Conservation (phyloP, 2,113 vertebrate genomes). For the Gopherus flavomarginatus region DNA sequence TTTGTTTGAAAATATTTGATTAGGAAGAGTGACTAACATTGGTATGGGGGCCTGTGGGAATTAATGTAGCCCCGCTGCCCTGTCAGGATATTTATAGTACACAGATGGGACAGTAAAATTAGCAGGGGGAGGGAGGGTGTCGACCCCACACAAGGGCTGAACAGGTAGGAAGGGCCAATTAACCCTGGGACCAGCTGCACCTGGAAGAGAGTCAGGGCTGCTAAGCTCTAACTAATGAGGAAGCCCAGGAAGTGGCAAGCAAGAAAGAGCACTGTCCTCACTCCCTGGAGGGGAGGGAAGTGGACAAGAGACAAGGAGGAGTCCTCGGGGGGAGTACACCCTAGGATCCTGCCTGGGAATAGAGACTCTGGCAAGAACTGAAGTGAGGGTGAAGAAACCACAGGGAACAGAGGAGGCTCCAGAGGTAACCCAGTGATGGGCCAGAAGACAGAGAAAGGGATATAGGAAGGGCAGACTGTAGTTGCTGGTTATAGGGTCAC, state of each 20-base stretch:
- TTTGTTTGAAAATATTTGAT: conserved; percentile 66
- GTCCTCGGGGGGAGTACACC: not conserved
- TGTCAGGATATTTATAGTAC: not conserved
- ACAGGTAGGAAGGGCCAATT: not conserved
- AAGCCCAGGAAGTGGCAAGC: not conserved
- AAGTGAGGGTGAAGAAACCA: too few relatives aligned
- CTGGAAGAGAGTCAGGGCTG: not conserved
- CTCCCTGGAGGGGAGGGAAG: not conserved
- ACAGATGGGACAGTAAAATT: not conserved
- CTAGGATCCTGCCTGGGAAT: not conserved
- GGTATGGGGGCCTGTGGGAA: conserved; percentile 4
- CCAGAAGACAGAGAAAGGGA: too few relatives aligned
- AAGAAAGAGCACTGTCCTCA: not conserved
- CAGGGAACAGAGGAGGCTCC: too few relatives aligned
- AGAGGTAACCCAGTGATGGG: too few relatives aligned
- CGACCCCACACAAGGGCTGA: not conserved
- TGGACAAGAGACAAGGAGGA: not conserved
- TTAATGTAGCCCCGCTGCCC: not conserved
- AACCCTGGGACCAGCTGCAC: not conserved
- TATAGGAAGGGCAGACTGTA: too few relatives aligned
- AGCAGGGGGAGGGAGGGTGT: not conserved
- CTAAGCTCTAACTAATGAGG: not conserved
- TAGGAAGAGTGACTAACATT: conserved; percentile 47
- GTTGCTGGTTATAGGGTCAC: too few relatives aligned
- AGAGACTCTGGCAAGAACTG: not conserved